Conservation (phyloP, 2,113 vertebrate genomes). For the Centrocercus urophasianus region DNA sequence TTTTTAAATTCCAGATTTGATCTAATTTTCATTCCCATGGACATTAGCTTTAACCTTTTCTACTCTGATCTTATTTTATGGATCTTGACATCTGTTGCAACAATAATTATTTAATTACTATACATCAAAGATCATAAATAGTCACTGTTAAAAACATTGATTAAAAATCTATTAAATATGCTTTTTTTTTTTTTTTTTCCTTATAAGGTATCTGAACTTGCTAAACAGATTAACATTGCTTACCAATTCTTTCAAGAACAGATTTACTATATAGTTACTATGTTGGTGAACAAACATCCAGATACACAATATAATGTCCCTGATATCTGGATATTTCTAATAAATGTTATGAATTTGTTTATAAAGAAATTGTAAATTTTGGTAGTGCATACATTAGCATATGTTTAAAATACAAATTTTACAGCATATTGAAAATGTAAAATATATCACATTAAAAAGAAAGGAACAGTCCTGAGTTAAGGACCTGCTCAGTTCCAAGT, state of each 20-base stretch:
- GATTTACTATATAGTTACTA: neutral
- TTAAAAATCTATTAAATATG: neutral
- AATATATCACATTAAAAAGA: neutral
- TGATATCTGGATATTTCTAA: neutral
- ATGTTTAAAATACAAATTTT: neutral
- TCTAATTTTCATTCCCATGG: neutral
- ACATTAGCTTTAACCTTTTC: neutral
- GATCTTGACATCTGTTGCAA: neutral
- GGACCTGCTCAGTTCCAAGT: neutral
- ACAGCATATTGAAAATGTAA: neutral
- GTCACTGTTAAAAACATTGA: neutral
- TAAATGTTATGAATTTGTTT: neutral
- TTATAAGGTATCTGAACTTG: conserved; percentile 2
- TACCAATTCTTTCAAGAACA: neutral
- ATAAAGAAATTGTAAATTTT: neutral
- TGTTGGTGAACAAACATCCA: neutral
- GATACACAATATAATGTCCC: neutral
- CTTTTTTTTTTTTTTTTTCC: neutral
- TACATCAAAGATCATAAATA: neutral
- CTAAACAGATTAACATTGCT: neutral
- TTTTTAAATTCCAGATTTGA: neutral
- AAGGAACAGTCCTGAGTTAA: neutral
- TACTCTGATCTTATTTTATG: neutral
- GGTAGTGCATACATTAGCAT: neutral
- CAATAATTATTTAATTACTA: neutral